phyloP scores from a whole-genome alignment of 2,888 invertebrate genomes.

The Opisthograptis luteolata region DNA sequence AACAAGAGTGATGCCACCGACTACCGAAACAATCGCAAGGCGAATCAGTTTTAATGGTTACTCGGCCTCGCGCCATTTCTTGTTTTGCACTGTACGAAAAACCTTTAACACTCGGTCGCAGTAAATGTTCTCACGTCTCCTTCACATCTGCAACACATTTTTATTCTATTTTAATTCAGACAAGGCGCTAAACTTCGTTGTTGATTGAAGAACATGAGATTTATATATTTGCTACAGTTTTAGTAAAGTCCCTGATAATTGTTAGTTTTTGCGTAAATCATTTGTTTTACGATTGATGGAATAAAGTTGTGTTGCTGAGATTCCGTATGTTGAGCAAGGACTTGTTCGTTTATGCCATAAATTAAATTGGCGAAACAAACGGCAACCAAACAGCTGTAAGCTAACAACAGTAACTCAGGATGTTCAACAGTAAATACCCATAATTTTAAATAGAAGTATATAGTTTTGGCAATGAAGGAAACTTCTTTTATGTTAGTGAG shows the following conservation, averaged over 20 bases:
- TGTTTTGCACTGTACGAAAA: slow-evolving; percentile 28
- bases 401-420: too few species aligned
- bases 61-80: slow-evolving; percentile 57
- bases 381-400: background rate
- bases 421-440: too few species aligned
- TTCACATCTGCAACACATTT: background rate
- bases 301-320: slow-evolving; percentile 22
- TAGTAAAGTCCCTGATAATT: slow-evolving; percentile 32
- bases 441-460: too few species aligned
- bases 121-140: background rate
- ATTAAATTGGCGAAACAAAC: slow-evolving; percentile 19
- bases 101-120: slow-evolving; percentile 12
- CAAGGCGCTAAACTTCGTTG: slow-evolving; percentile 6
- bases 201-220: slow-evolving; percentile 20
- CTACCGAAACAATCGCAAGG: slow-evolving; percentile 53
- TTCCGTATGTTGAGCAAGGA: slow-evolving; percentile 25
- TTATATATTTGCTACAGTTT: slow-evolving; percentile 38
- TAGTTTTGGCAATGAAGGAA: too few species aligned
- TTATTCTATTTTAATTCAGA: slow-evolving; percentile 2
- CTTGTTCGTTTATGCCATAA: slow-evolving; percentile 13
- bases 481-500: too few species aligned
- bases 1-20: slow-evolving; percentile 23
- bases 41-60: slow-evolving; percentile 52
- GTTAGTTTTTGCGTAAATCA: slow-evolving; percentile 37
- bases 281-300: slow-evolving; percentile 28